Evolutionary conservation across 2,113 vertebrate species (phyloP), one percentile per base, ranked within the genome.

Genomic region (Puffinus mauretanicus): DNA sequence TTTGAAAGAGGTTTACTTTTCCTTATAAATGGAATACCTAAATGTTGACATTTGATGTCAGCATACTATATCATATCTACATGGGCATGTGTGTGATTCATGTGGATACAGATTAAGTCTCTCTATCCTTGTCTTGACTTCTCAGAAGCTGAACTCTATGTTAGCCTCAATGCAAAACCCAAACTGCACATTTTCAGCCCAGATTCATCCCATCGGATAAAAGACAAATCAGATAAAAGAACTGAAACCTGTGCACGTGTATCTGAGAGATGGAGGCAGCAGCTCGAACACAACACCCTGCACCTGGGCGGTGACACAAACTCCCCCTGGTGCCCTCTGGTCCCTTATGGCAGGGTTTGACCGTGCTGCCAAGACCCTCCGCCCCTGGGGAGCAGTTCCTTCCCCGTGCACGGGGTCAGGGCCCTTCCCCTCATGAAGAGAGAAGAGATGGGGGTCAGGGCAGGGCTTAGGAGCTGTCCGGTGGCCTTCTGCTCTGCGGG

Each of bases 41-140:
- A 62, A 87, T 62, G 47, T n/a, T 87, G 77, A 66, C 86, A 88
- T 88, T 95, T 84, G 34, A 49, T 83, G 81, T 75, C 84, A 93
- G 40, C 14, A 11, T 65, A 38, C 47, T 88, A 1, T 78, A 75
- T 86, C 38, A 36, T 83, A n/a, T 44, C 42, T 88, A 8, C 54
- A 54, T 19, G 36, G 64, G 30, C 16, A 49, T 4, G n/a, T 71
- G 47, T 71, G 25, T 51, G 55, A 89, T 84, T 62, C 0, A 1
- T 30, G 58, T 42, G 54, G 36, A 29, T 86, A 72, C 27, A 65
- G 76, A 90, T 67, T 24, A 86, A 71, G 76, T 86, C 44, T 80
- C 82, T 57, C 13, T 44, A 17, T 51, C 57, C 49, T 85, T 2
- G 0, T 64, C 62, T 78, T 57, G 77, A 40, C 42, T 84, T 94